phyloP scores from a whole-genome alignment of 92 coral and sea anemone genomes.

The Ricordea florida region DNA sequence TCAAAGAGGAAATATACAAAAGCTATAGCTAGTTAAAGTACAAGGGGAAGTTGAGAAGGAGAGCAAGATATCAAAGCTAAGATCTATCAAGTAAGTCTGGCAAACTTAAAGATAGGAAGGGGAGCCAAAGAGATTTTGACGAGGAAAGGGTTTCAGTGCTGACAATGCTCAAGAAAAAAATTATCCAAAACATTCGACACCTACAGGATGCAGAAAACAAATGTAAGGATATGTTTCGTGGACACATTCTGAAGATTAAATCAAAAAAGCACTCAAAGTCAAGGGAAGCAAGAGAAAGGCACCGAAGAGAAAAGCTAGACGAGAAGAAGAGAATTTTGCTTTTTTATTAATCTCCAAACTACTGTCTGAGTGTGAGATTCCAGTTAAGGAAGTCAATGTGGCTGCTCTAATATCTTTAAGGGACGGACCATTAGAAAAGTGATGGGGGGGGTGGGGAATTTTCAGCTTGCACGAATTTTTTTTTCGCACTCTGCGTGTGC shows the following conservation, averaged over 20 bases:
- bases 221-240: conserved; percentile 55
- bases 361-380: neutral
- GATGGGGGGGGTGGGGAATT: too few relatives aligned
- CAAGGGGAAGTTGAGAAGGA: too few relatives aligned
- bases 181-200: conserved; percentile 29
- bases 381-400: neutral
- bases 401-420: neutral
- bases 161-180: conserved; percentile 34
- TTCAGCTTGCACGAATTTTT: too few relatives aligned
- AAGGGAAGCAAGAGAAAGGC: conserved; percentile 44
- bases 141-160: conserved; percentile 52
- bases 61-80: too few relatives aligned
- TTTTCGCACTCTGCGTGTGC: too few relatives aligned
- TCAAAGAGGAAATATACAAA: too few relatives aligned
- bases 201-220: conserved; percentile 29
- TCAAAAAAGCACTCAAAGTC: conserved; percentile 18
- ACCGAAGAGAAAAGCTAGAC: conserved; percentile 29
- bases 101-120: conserved; percentile 50
- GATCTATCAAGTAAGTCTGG: too few relatives aligned
- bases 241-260: conserved; percentile 35
- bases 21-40: too few relatives aligned
- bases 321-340: conserved; percentile 46
- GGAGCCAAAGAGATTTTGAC: conserved; percentile 32
- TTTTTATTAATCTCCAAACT: neutral
- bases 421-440: too few relatives aligned